These are phyloP conservation scores for Andrena bucephala DNA, from an alignment of 2,888 invertebrate genomes.

Conservation along the genomic window DNA sequence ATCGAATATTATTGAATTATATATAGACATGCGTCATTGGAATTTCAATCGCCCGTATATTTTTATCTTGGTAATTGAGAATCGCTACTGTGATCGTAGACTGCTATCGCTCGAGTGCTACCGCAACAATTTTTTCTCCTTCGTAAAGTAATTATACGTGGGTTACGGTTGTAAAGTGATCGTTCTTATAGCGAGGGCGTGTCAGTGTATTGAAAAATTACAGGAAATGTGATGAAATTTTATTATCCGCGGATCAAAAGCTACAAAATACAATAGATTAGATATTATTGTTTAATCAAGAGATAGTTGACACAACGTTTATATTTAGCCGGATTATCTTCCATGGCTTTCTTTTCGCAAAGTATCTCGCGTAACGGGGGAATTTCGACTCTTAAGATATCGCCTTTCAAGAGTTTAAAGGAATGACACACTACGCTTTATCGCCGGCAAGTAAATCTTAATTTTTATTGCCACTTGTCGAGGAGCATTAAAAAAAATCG, in stretches of 20 bases:
- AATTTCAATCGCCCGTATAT: slow-evolving; percentile 5
- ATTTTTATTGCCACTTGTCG: not conserved
- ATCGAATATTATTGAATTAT: not conserved
- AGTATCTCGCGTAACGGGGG: not conserved
- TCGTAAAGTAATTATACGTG: not conserved
- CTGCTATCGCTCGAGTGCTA: not conserved
- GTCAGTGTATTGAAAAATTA: not conserved
- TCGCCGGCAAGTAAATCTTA: not conserved
- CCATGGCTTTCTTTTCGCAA: slow-evolving; percentile 16
- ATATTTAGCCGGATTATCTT: slow-evolving; percentile 53
- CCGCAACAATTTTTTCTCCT: not conserved
- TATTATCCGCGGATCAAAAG: slow-evolving; percentile 32
- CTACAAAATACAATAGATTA: slow-evolving; percentile 51
- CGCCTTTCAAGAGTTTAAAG: not conserved
- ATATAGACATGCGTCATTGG: not conserved
- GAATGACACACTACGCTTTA: not conserved
- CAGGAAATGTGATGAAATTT: slow-evolving; percentile 26
- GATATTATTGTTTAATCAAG: slow-evolving; percentile 62
- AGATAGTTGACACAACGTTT: slow-evolving; percentile 47
- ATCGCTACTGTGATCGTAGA: not conserved
- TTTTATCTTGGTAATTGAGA: not conserved
- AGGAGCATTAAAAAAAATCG: not conserved
- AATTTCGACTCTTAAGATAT: slow-evolving; percentile 23
- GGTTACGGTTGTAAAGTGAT: too few species aligned
- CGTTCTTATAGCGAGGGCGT: not conserved